Conservation (phyloP, 2,888 invertebrate species). For the Ryuthela nishihirai region DNA sequence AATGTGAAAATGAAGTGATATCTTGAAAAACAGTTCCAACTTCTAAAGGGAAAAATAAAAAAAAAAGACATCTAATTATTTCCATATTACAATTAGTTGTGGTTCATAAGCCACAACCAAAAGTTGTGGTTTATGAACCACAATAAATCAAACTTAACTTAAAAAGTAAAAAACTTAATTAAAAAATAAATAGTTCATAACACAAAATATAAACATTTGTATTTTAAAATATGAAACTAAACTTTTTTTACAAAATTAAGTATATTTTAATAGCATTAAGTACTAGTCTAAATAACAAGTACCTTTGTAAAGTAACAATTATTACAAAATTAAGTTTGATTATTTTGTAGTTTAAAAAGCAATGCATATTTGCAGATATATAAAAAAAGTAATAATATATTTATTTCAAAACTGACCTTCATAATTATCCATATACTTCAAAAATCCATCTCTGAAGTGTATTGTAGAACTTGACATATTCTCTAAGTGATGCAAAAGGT, state of each 20-base stretch:
- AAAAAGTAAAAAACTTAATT: conserved; percentile 2
- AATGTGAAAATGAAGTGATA: conserved; percentile 58
- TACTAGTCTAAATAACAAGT: too few relatives aligned
- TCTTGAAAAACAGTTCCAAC: conserved; percentile 51
- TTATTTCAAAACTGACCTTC: too few relatives aligned
- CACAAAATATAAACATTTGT: neutral
- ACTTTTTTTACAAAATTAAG: too few relatives aligned
- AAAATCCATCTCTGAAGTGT: conserved; percentile 18
- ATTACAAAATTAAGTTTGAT: too few relatives aligned
- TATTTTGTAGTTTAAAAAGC: too few relatives aligned
- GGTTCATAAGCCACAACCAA: neutral
- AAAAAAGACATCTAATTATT: neutral
- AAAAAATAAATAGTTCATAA: neutral
- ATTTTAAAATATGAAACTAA: neutral
- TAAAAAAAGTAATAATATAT: too few relatives aligned
- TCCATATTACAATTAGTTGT: neutral
- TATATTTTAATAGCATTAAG: too few relatives aligned
- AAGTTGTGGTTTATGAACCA: too few relatives aligned
- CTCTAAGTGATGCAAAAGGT: conserved; percentile 18
- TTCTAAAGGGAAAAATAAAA: conserved; percentile 15
- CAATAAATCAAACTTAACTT: too few relatives aligned
- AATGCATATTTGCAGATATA: too few relatives aligned
- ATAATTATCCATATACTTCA: conserved; percentile 14
- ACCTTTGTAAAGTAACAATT: too few relatives aligned
- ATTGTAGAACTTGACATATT: conserved; percentile 19